These are phyloP conservation scores for Acleris sparsana DNA, from an alignment of 2,888 invertebrate genomes.

Conservation along the genomic window DNA sequence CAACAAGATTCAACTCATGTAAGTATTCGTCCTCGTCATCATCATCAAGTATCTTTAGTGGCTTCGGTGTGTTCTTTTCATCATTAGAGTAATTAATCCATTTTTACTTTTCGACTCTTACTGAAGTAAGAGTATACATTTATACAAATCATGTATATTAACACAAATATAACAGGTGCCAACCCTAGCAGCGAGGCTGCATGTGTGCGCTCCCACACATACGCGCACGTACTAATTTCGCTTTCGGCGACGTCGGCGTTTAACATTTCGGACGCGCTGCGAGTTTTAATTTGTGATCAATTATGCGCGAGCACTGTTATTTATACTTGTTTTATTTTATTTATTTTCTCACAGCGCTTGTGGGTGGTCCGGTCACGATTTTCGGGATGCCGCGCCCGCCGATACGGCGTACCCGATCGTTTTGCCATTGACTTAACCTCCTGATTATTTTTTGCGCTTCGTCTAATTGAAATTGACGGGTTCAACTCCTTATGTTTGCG, in stretches of 20 bases:
- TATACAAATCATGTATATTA: slow-evolving; percentile 30
- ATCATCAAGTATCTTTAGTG: background rate
- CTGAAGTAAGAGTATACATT: background rate
- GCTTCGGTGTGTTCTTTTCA: background rate
- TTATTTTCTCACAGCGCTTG: slow-evolving; percentile 76
- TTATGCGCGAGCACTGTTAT: slow-evolving; percentile 82
- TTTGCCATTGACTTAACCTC: slow-evolving; percentile 62
- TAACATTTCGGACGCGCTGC: slow-evolving; percentile 79
- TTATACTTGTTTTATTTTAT: slow-evolving; percentile 83
- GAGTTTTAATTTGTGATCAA: slow-evolving; percentile 84
- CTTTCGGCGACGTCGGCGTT: slow-evolving; percentile 76
- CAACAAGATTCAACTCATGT: too few species aligned
- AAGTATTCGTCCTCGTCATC: too few species aligned
- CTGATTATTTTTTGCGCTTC: slow-evolving; percentile 17
- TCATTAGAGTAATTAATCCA: too few species aligned
- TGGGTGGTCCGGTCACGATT: slow-evolving; percentile 83
- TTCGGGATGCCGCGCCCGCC: slow-evolving; percentile 70
- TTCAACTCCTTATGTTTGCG: slow-evolving; percentile 1
- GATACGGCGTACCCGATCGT: slow-evolving; percentile 73
- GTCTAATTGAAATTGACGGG: slow-evolving; percentile 12
- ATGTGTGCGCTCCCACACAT: slow-evolving; percentile 43
- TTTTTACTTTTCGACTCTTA: too few species aligned
- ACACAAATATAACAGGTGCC: slow-evolving; percentile 40
- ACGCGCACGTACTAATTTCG: slow-evolving; percentile 68
- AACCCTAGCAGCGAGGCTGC: slow-evolving; percentile 45